Conservation (phyloP, 2,888 invertebrate genomes). For the Parnassius apollo region DNA sequence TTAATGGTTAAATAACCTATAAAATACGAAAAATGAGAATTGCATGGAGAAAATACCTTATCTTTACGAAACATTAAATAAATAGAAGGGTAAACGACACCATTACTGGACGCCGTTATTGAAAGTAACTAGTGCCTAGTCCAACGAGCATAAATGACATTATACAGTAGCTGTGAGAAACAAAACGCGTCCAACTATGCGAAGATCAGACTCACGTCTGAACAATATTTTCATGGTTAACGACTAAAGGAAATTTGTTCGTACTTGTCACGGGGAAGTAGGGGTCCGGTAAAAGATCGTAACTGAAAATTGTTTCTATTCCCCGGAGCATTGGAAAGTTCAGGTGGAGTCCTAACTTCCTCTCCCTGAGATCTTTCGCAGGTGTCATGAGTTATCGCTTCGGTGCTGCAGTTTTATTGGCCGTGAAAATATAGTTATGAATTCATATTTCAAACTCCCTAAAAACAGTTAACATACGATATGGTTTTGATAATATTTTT, state of each 20-base stretch:
- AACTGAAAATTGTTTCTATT: constrained; percentile 69
- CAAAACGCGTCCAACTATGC: constrained; percentile 23
- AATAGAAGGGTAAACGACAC: constrained; percentile 19
- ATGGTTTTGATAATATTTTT: constrained; percentile 12
- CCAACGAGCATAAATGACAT: constrained; percentile 11
- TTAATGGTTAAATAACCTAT: neutral
- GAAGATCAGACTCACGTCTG: constrained; percentile 48
- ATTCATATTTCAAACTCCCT: constrained; percentile 22
- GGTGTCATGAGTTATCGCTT: constrained; percentile 68
- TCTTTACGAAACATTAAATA: constrained; percentile 10
- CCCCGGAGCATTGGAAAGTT: constrained; percentile 48
- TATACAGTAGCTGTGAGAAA: constrained; percentile 11
- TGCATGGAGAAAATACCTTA: constrained; percentile 4
- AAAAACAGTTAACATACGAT: constrained; percentile 23
- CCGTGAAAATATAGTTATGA: constrained; percentile 39
- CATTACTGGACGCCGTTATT: constrained; percentile 18
- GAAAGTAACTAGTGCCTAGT: constrained; percentile 17
- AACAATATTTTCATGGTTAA: constrained; percentile 66
- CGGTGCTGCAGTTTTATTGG: constrained; percentile 57
- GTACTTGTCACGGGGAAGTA: constrained; percentile 45
- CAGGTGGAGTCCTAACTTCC: constrained; percentile 41
- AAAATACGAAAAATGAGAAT: neutral
- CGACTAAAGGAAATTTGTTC: constrained; percentile 56
- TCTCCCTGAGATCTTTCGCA: constrained; percentile 56
- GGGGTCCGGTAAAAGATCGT: constrained; percentile 43